Percentiles rank a stretch among this genome's conserved stretches.
Evolutionary conservation across 2,888 invertebrate species (phyloP).

Genomic region (Troglohyphantes excavatus): DNA sequence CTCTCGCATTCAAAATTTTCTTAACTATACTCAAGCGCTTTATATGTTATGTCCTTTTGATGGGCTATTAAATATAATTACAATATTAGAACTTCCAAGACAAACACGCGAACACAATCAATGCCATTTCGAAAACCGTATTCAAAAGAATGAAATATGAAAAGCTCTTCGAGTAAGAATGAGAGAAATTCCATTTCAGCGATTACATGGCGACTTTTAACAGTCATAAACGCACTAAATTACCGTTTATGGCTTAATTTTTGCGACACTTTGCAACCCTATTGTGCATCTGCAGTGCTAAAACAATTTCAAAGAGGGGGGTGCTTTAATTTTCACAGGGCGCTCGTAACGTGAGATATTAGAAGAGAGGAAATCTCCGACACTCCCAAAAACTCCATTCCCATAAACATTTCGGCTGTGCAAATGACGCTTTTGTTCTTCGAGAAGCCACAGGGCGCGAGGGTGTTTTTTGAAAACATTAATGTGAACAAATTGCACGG

Average conservation of each 20-base stretch:
- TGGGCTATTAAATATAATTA: neutral
- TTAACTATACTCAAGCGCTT: too few species aligned
- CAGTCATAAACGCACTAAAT: slow-evolving; percentile 55
- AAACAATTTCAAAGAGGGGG: slow-evolving; percentile 46
- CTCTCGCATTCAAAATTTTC: too few species aligned
- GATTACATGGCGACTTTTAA: slow-evolving; percentile 58
- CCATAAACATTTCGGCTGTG: slow-evolving; percentile 62
- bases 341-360: slow-evolving; percentile 51
- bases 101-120: neutral
- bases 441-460: slow-evolving; percentile 3
- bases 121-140: slow-evolving; percentile 21
- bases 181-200: slow-evolving; percentile 51
- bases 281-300: slow-evolving; percentile 44
- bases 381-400: slow-evolving; percentile 51
- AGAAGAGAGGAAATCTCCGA: slow-evolving; percentile 44
- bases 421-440: slow-evolving; percentile 64
- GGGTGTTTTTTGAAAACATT: slow-evolving; percentile 51
- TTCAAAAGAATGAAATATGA: slow-evolving; percentile 24
- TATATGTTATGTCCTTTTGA: too few species aligned
- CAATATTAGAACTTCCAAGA: neutral
- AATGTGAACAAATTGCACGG: slow-evolving; percentile 57
- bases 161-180: slow-evolving; percentile 10
- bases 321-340: slow-evolving; percentile 56
- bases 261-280: slow-evolving; percentile 48
- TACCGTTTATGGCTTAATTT: slow-evolving; percentile 62